Percentiles rank a stretch among this genome's conserved stretches.
phyloP scores from a whole-genome alignment of 2,888 invertebrate species.

The Phymatocera aterrima region DNA sequence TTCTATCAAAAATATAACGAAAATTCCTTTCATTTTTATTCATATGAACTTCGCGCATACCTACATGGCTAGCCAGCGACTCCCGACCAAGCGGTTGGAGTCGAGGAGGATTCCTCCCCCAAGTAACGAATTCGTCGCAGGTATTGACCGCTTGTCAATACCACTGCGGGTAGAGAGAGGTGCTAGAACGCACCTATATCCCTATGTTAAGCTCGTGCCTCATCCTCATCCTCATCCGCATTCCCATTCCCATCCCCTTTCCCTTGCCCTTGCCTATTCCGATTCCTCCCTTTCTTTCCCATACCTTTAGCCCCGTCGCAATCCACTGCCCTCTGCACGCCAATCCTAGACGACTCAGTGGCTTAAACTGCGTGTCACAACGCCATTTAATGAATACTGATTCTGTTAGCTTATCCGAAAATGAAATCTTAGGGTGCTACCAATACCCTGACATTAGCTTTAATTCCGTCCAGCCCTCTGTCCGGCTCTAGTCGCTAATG shows the following conservation, averaged over 20 bases:
- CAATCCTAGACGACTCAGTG: slow-evolving; percentile 35
- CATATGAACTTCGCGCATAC: slow-evolving; percentile 1
- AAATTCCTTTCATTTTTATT: no score
- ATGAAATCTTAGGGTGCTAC: slow-evolving; percentile 46
- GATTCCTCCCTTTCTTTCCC: slow-evolving; percentile 2
- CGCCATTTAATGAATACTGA: slow-evolving; percentile 56
- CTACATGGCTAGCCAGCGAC: not conserved
- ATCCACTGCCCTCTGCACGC: not conserved
- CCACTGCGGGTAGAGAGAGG: slow-evolving; percentile 4
- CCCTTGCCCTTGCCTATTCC: not conserved
- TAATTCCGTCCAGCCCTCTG: not conserved
- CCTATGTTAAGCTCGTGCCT: slow-evolving; percentile 56
- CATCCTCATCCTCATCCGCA: not conserved
- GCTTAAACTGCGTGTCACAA: slow-evolving; percentile 49
- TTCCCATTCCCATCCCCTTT: not conserved
- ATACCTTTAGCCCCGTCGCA: slow-evolving; percentile 23
- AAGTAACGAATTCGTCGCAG: slow-evolving; percentile 24
- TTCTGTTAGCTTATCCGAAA: slow-evolving; percentile 46
- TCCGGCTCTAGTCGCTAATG: not conserved
- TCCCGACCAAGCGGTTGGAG: not conserved
- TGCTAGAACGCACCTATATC: slow-evolving; percentile 56
- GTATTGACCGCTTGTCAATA: slow-evolving; percentile 41
- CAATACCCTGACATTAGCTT: not conserved
- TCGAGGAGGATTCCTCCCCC: slow-evolving; percentile 3
- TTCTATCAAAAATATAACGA: no score